Conservation (phyloP, 2,113 vertebrate genomes). For the Mirza zaza region DNA sequence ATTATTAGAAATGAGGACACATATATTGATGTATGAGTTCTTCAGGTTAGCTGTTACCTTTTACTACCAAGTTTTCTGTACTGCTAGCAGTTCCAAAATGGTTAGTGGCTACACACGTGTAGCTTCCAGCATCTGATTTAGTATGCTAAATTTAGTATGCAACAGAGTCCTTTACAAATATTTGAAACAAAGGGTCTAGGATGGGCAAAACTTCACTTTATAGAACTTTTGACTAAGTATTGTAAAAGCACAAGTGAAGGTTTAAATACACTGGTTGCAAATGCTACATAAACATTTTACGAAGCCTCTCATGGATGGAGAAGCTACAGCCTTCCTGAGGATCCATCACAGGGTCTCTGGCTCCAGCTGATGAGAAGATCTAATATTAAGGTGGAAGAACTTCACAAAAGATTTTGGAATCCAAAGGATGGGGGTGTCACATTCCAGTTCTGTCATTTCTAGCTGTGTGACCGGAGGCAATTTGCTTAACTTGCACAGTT, state of each 20-base stretch:
- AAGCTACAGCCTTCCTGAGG: background rate
- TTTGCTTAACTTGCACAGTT: background rate
- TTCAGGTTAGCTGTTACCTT: conserved; percentile 86
- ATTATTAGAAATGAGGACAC: background rate
- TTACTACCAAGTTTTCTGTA: conserved; percentile 92
- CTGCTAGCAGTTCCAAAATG: conserved; percentile 95
- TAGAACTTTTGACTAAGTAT: background rate
- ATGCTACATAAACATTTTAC: background rate
- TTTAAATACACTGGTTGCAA: background rate
- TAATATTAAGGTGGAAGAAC: background rate
- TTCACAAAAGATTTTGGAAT: background rate
- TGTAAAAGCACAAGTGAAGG: background rate
- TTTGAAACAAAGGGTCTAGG: background rate
- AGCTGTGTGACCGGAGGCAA: background rate
- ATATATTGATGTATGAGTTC: accelerated
- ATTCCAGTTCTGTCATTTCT: background rate
- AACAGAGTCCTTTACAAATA: background rate
- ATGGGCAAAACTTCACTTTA: background rate
- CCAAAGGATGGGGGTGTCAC: background rate
- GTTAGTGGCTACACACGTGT: conserved; percentile 95
- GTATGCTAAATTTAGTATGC: conserved; percentile 68
- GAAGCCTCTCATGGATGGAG: background rate
- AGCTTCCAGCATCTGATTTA: conserved; percentile 92
- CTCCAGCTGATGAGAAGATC: background rate
- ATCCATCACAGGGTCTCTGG: background rate